Conservation (phyloP, 2,888 invertebrate species). For the Emmelina monodactyla region DNA sequence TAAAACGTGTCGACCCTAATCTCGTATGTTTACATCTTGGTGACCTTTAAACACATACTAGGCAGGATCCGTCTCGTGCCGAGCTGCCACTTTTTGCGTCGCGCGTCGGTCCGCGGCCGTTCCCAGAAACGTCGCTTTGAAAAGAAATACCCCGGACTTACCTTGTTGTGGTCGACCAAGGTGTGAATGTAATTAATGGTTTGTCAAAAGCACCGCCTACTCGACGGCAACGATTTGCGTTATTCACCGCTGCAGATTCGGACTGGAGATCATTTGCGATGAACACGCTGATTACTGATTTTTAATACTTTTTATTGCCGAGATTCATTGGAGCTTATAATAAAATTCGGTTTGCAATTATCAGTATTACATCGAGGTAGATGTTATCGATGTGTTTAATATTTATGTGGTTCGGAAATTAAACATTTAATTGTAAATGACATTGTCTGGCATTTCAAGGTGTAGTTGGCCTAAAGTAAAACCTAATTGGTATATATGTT, state of each 20-base stretch:
- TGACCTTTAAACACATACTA: constrained; percentile 27
- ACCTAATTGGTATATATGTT: too few species aligned
- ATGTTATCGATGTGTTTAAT: too few species aligned
- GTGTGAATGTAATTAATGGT: constrained; percentile 63
- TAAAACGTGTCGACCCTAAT: too few species aligned
- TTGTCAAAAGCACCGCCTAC: constrained; percentile 48
- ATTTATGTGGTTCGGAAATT: too few species aligned
- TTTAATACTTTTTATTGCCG: too few species aligned
- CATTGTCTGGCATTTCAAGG: too few species aligned
- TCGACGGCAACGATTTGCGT: constrained; percentile 21
- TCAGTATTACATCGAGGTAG: too few species aligned
- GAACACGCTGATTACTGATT: constrained; percentile 16
- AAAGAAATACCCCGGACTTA: constrained; percentile 25
- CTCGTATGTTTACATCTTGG: too few species aligned
- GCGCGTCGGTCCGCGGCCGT: constrained; percentile 25
- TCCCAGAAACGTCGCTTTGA: constrained; percentile 45
- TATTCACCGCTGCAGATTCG: constrained; percentile 26
- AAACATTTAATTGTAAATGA: too few species aligned
- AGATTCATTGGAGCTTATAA: too few species aligned
- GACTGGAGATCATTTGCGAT: constrained; percentile 27
- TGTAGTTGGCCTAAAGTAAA: too few species aligned
- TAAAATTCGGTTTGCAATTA: too few species aligned
- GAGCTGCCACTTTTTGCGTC: constrained; percentile 35
- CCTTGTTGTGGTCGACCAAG: constrained; percentile 34
- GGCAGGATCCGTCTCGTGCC: constrained; percentile 38